Conservation (phyloP, 1,140 invertebrate species). For the Cotesia chilonis region DNA sequence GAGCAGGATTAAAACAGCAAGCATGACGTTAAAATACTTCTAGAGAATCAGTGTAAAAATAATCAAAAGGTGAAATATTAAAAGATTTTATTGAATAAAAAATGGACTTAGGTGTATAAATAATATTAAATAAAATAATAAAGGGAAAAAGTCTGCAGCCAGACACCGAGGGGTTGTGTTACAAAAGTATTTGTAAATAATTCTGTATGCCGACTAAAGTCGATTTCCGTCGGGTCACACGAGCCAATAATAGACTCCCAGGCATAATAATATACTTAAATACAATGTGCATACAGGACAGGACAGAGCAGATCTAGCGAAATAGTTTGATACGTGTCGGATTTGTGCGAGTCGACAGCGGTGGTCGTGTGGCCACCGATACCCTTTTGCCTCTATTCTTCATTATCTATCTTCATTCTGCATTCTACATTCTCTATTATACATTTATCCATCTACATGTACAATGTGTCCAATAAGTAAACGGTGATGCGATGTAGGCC, state of each 20-base stretch:
- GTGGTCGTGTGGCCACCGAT: constrained; percentile 13
- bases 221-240: constrained; percentile 27
- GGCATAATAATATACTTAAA: constrained; percentile 11
- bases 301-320: constrained; percentile 7
- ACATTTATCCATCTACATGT: not conserved
- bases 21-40: no score
- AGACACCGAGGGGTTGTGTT: no score
- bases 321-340: constrained; percentile 20
- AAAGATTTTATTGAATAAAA: no score
- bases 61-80: no score
- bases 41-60: no score
- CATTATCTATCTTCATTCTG: not conserved
- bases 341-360: constrained; percentile 20
- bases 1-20: no score
- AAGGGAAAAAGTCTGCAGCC: no score
- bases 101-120: no score
- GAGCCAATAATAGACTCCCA: constrained; percentile 19
- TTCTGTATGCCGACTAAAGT: not conserved
- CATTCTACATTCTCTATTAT: no score
- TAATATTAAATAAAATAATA: no score
- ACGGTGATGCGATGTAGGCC: constrained; percentile 50
- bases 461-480: constrained; percentile 25
- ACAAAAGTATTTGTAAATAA: not conserved
- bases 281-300: not conserved
- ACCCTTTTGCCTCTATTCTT: not conserved